Conservation (phyloP, 92 coral and sea anemone genomes). For the Micromussa lordhowensis region DNA sequence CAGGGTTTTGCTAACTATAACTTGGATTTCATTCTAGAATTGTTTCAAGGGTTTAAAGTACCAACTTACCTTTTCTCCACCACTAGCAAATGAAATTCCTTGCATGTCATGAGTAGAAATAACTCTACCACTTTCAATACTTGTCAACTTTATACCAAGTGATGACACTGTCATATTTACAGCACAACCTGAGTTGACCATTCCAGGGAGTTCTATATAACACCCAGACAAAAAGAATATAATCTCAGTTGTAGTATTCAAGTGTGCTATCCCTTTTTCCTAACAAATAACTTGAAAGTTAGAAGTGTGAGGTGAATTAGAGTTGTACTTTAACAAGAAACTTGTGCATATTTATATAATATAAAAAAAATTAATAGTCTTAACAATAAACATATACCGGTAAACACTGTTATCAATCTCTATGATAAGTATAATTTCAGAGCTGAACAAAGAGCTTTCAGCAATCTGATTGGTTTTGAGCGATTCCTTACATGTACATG, state of each 20-base stretch:
- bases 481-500: too few species aligned
- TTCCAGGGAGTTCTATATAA: constrained; percentile 77
- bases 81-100: constrained; percentile 99
- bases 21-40: too few species aligned
- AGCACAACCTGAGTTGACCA: constrained; percentile 72
- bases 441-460: too few species aligned
- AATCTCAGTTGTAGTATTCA: neutral
- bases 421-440: too few species aligned
- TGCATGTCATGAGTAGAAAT: constrained; percentile 96
- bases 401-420: too few species aligned
- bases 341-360: too few species aligned
- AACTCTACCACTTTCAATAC: constrained; percentile 84
- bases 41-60: neutral
- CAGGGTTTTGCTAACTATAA: too few species aligned
- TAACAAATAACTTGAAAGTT: neutral
- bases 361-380: too few species aligned
- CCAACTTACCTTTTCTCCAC: constrained; percentile 89
- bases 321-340: too few species aligned
- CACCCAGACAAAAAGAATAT: neutral
- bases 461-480: too few species aligned
- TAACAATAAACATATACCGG: too few species aligned
- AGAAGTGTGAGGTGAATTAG: too few species aligned
- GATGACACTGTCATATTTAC: constrained; percentile 90
- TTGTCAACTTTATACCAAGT: constrained; percentile 81
- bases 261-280: neutral